Percentiles rank a stretch among this genome's conserved stretches.
Conservation (phyloP, 2,888 invertebrate genomes). For the Eupithecia subfuscata region DNA sequence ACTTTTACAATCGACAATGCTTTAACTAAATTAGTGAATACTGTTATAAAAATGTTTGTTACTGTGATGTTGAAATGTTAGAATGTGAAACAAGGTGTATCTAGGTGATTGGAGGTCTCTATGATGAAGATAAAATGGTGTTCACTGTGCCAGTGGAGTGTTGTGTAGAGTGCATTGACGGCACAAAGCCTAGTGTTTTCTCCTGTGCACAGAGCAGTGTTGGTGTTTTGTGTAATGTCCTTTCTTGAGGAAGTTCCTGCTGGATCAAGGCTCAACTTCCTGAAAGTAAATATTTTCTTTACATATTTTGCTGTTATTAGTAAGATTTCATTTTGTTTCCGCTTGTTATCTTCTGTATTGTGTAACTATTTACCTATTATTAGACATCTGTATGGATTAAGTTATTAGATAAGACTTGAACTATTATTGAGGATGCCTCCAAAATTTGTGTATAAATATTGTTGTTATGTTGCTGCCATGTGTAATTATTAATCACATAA, state of each 20-base stretch:
- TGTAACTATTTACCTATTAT: conserved; percentile 25
- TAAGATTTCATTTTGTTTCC: conserved; percentile 62
- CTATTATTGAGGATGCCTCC: neutral
- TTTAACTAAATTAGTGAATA: conserved; percentile 83
- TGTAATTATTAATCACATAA: neutral
- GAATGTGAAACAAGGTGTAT: conserved; percentile 78
- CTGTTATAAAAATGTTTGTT: conserved; percentile 68
- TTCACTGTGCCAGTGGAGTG: conserved; percentile 71
- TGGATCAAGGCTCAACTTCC: conserved; percentile 54
- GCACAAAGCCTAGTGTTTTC: conserved; percentile 54
- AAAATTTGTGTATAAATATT: neutral
- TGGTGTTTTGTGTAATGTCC: conserved; percentile 60
- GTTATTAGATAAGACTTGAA: conserved; percentile 5
- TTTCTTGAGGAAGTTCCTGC: conserved; percentile 48
- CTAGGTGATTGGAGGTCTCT: conserved; percentile 72
- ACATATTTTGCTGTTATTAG: conserved; percentile 63
- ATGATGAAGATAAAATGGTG: conserved; percentile 68
- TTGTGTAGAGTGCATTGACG: conserved; percentile 63
- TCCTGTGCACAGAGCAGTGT: conserved; percentile 59
- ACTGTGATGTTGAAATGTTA: conserved; percentile 70
- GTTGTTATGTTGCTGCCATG: neutral
- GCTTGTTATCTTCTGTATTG: conserved; percentile 54
- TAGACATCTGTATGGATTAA: neutral
- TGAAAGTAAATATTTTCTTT: conserved; percentile 78
- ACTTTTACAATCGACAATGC: conserved; percentile 80